Percentiles rank a stretch among this genome's conserved stretches.
These are phyloP conservation scores for Brachionus angularis DNA, from an alignment of 1,140 invertebrate species.

Conservation along the genomic window DNA sequence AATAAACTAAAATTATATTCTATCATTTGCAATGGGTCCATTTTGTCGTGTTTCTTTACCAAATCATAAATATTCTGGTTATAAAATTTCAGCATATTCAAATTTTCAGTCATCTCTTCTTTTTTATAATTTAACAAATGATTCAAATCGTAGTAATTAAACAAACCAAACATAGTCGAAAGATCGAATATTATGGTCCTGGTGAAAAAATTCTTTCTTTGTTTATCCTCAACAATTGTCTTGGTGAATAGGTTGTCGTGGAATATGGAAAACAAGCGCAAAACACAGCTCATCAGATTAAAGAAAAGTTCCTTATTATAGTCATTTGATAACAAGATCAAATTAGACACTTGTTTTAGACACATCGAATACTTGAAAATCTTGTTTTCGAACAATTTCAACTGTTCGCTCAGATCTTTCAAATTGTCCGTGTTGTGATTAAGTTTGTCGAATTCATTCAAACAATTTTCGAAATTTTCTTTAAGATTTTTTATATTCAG, in stretches of 20 bases:
- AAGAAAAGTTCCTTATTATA: background rate
- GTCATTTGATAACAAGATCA: background rate
- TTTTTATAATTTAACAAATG: background rate
- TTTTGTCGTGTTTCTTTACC: background rate
- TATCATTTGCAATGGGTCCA: constrained; percentile 21
- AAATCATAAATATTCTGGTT: constrained; percentile 33
- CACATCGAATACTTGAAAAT: background rate
- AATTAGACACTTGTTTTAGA: constrained; percentile 6
- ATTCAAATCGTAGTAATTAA: constrained; percentile 29
- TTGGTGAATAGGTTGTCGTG: constrained; percentile 25
- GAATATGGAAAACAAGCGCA: background rate
- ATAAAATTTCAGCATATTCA: background rate
- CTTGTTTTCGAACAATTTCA: background rate
- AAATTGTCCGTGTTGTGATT: background rate
- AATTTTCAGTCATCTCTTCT: background rate
- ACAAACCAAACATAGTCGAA: constrained; percentile 6
- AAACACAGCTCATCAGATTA: background rate
- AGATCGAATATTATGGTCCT: constrained; percentile 17
- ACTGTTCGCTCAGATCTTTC: constrained; percentile 1
- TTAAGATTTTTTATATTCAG: background rate
- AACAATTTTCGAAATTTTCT: constrained; percentile 28
- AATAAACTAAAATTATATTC: constrained; percentile 20
- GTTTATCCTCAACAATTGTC: background rate
- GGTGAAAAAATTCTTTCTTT: constrained; percentile 2
- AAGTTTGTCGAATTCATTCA: constrained; percentile 2